Evolutionary conservation across 2,888 invertebrate genomes (phyloP).

Genomic region (Punctoribates punctum): DNA sequence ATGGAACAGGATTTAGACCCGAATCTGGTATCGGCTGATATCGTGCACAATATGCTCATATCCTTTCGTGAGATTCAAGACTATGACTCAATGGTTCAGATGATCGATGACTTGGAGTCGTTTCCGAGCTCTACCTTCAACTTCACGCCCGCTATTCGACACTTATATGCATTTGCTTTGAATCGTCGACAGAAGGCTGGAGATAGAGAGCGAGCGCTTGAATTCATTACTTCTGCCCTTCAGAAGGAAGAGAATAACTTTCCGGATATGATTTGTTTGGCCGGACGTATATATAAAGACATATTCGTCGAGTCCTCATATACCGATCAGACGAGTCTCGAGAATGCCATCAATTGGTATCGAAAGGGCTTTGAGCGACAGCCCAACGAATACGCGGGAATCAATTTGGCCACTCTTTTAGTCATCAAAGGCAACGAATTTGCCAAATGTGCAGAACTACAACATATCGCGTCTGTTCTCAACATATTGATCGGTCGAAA

Average conservation of each 20-base stretch:
- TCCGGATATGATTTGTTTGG: conserved; percentile 94
- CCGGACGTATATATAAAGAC: conserved; percentile 81
- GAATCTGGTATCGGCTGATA: conserved; percentile 90
- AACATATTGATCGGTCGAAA: conserved; percentile 97
- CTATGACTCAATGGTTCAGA: conserved; percentile 93
- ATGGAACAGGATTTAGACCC: conserved; percentile 76
- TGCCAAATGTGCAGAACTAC: conserved; percentile 80
- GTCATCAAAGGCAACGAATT: conserved; percentile 96
- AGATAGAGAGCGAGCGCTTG: conserved; percentile 87
- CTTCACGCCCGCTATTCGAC: conserved; percentile 83
- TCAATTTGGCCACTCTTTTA: conserved; percentile 92
- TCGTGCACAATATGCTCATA: conserved; percentile 87
- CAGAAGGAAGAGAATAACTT: conserved; percentile 90
- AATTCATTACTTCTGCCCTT: conserved; percentile 84
- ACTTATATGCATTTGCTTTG: conserved; percentile 92
- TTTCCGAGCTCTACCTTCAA: conserved; percentile 84
- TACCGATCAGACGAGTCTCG: conserved; percentile 77
- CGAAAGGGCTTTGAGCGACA: conserved; percentile 95
- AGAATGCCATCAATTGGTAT: conserved; percentile 95
- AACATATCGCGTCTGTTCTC: conserved; percentile 88
- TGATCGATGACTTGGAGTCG: conserved; percentile 87
- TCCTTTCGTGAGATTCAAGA: conserved; percentile 89
- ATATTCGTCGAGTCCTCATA: conserved; percentile 95
- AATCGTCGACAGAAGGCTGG: conserved; percentile 88
- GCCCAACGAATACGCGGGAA: conserved; percentile 98